Percentiles rank a stretch among this genome's conserved stretches.
These are phyloP conservation scores for Aporophyla lueneburgensis DNA, from an alignment of 2,888 invertebrate species.

Conservation along the genomic window DNA sequence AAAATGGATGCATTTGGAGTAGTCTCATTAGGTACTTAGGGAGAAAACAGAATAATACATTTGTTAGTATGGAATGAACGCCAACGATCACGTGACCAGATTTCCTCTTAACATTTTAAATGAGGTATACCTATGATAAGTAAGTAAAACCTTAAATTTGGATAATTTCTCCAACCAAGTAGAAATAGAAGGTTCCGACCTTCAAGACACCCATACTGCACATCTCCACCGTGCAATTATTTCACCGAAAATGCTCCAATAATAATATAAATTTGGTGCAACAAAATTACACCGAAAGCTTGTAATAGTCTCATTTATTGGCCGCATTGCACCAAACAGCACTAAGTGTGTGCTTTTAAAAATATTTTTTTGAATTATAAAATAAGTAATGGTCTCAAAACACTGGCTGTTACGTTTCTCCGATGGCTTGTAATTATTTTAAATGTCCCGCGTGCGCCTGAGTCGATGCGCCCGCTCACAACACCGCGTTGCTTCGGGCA, in stretches of 20 bases:
- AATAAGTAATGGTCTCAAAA: conserved; percentile 91
- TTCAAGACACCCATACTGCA: conserved; percentile 60
- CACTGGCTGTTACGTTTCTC: conserved; percentile 89
- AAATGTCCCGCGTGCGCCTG: conserved; percentile 89
- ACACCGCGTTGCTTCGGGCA: conserved; percentile 80
- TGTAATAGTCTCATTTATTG: conserved; percentile 83
- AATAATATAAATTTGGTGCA: conserved; percentile 73
- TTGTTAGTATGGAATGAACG: too few species aligned
- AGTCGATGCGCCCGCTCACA: conserved; percentile 63
- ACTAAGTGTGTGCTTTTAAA: conserved; percentile 87
- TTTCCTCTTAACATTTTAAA: too few species aligned
- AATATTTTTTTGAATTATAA: conserved; percentile 88
- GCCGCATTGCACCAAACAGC: conserved; percentile 81
- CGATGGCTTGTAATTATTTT: conserved; percentile 91
- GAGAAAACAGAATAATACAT: too few species aligned
- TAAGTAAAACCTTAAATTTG: background rate
- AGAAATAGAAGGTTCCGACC: conserved; percentile 36
- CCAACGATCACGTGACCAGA: too few species aligned
- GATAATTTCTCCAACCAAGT: conserved; percentile 30
- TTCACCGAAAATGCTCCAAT: conserved; percentile 66
- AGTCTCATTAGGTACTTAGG: too few species aligned
- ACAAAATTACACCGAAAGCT: conserved; percentile 79
- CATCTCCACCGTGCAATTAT: conserved; percentile 60
- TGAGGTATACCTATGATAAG: too few species aligned
- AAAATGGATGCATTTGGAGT: too few species aligned